phyloP scores from a whole-genome alignment of 1,140 invertebrate genomes.

The Theocolax elegans region DNA sequence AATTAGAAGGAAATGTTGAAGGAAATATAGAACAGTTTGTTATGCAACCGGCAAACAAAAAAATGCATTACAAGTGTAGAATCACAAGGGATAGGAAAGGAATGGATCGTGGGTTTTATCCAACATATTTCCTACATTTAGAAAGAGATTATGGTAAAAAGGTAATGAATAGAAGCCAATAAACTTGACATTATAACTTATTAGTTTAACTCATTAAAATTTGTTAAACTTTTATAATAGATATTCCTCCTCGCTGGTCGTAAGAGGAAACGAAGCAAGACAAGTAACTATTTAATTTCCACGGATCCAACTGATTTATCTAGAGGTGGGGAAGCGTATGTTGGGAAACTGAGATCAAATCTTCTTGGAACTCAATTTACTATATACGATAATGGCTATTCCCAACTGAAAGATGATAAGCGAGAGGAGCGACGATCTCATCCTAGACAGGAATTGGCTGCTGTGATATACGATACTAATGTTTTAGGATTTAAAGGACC shows the following conservation, averaged over 20 bases:
- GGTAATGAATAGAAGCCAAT: conserved; percentile 69
- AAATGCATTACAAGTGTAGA: conserved; percentile 93
- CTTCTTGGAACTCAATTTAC: conserved; percentile 97
- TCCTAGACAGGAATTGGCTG: conserved; percentile 89
- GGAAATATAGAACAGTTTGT: conserved; percentile 94
- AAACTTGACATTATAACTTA: no score
- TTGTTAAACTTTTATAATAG: conserved; percentile 59
- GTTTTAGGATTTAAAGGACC: conserved; percentile 98
- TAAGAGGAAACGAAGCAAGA: conserved; percentile 97
- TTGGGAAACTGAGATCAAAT: conserved; percentile 95
- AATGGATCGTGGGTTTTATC: conserved; percentile 96
- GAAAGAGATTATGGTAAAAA: conserved; percentile 97
- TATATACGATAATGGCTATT: conserved; percentile 92
- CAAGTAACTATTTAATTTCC: conserved; percentile 98
- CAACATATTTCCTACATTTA: conserved; percentile 97
- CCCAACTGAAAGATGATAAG: conserved; percentile 79
- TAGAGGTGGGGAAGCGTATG: conserved; percentile 84
- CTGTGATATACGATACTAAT: conserved; percentile 98
- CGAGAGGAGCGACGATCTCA: conserved; percentile 67
- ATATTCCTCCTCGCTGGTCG: conserved; percentile 94
- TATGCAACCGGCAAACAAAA: conserved; percentile 89
- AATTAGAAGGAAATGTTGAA: conserved; percentile 84
- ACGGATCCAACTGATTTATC: conserved; percentile 98
- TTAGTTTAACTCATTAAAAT: not conserved
- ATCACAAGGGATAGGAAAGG: conserved; percentile 98